Conservation (phyloP, 2,113 vertebrate species). For the Dendropsophus ebraccatus region DNA sequence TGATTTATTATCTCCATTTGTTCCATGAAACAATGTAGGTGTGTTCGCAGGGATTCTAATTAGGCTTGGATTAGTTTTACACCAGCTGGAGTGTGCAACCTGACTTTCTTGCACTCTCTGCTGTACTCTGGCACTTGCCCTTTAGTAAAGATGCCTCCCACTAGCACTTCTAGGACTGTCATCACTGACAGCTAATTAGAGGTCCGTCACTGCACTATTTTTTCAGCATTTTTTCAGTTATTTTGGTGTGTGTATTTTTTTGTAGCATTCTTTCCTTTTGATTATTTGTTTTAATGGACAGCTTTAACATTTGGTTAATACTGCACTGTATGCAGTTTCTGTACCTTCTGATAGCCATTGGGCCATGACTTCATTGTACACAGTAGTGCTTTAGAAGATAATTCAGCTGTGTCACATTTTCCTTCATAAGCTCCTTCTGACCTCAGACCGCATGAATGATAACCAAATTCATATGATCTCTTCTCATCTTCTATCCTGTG, state of each 20-base stretch:
- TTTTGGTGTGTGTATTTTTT: no score
- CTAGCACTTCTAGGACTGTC: background rate
- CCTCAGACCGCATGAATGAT: background rate
- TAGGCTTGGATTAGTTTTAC: slow-evolving; percentile 25
- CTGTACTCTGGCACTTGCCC: slow-evolving; percentile 16
- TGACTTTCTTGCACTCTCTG: slow-evolving; percentile 17
- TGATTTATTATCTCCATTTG: slow-evolving; percentile 24
- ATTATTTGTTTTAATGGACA: background rate
- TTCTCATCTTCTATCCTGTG: background rate
- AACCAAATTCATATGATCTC: slow-evolving; percentile 16
- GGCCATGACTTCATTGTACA: background rate
- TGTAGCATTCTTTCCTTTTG: no score
- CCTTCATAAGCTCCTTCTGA: background rate
- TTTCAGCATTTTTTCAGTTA: no score
- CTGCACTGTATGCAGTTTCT: background rate
- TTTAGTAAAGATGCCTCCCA: background rate
- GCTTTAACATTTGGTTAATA: background rate
- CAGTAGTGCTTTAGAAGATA: background rate
- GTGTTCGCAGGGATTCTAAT: slow-evolving; percentile 8
- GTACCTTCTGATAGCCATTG: background rate
- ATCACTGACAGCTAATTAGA: background rate
- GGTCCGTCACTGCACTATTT: no score
- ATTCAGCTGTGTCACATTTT: background rate
- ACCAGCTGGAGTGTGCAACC: slow-evolving; percentile 36
- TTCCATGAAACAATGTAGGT: background rate